phyloP scores from a whole-genome alignment of 2,888 invertebrate species.

The Pachydiplax longipennis region DNA sequence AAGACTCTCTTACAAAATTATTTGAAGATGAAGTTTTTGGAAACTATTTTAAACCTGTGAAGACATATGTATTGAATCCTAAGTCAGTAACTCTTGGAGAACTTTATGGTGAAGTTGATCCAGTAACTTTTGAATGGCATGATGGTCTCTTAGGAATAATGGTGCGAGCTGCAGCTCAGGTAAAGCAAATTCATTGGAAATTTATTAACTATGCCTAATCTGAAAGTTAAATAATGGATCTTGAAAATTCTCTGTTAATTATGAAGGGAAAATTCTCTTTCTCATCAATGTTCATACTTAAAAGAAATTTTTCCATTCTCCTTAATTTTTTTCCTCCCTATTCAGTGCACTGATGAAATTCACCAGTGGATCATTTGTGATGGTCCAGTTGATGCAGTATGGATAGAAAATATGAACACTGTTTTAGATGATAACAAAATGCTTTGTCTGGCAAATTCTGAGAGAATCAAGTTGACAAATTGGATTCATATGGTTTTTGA shows the following conservation, averaged over 20 bases:
- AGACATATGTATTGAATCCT: constrained; percentile 83
- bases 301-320: background rate
- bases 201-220: too few relatives aligned
- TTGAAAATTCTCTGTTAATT: too few relatives aligned
- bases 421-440: constrained; percentile 93
- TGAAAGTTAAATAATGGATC: too few relatives aligned
- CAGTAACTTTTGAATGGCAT: constrained; percentile 86
- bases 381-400: constrained; percentile 90
- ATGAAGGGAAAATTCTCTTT: too few relatives aligned
- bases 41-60: constrained; percentile 74
- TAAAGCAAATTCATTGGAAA: constrained; percentile 53
- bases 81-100: constrained; percentile 89
- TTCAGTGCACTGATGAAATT: constrained; percentile 65
- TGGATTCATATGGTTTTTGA: constrained; percentile 92
- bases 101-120: constrained; percentile 85
- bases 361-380: constrained; percentile 94
- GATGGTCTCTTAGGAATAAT: constrained; percentile 83
- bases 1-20: constrained; percentile 73
- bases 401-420: constrained; percentile 95
- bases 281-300: too few relatives aligned
- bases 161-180: constrained; percentile 68
- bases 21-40: constrained; percentile 67
- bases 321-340: constrained; percentile 45
- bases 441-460: constrained; percentile 90
- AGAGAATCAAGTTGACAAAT: constrained; percentile 86